Conservation (phyloP, 2,113 vertebrate species). For the Oxyruncus cristatus region DNA sequence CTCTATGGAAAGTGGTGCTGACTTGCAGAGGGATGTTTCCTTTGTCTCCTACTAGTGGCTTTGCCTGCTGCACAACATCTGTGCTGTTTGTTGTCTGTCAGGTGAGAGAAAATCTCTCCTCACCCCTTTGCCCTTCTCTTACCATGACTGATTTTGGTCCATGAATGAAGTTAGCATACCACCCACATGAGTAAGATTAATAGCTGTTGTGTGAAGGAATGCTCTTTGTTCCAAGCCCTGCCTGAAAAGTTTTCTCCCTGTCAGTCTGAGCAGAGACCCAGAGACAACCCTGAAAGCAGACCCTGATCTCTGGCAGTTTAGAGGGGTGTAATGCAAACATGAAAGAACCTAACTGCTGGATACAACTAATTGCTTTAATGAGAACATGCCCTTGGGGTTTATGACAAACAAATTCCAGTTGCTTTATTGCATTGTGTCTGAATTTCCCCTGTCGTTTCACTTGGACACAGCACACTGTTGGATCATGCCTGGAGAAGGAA, state of each 20-base stretch:
- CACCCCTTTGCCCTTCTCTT: background rate
- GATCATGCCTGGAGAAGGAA: background rate
- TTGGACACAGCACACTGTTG: background rate
- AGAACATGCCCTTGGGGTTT: background rate
- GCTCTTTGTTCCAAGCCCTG: background rate
- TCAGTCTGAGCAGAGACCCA: background rate
- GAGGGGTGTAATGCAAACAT: background rate
- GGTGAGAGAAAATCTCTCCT: background rate
- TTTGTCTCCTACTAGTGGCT: background rate
- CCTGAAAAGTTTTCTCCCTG: background rate
- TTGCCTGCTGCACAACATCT: background rate
- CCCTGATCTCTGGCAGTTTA: background rate
- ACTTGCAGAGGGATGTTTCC: background rate
- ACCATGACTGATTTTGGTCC: background rate
- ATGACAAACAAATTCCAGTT: constrained; percentile 23
- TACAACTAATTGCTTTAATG: background rate
- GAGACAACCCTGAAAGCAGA: background rate
- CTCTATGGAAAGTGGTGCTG: background rate
- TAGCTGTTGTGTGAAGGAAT: background rate
- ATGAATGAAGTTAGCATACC: background rate
- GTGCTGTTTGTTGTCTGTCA: background rate
- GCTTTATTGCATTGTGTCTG: constrained; percentile 5
- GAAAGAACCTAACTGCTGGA: constrained; percentile 8
- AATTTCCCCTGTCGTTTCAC: background rate
- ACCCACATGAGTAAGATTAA: background rate